Evolutionary conservation across 2,888 invertebrate genomes (phyloP).

Genomic region (Nymphalis urticae): DNA sequence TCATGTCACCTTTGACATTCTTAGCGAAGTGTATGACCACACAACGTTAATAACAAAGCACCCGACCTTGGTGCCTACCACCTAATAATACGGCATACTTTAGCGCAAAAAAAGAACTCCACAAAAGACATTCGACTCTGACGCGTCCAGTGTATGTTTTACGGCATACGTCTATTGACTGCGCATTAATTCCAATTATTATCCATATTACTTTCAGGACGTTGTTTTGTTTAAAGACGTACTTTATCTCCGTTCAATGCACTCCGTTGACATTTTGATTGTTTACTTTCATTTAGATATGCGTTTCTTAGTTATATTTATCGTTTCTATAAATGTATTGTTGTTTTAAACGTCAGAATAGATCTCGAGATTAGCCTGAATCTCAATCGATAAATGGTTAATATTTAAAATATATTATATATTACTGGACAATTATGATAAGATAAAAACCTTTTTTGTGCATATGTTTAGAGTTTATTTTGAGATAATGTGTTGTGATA

Average conservation of each 20-base stretch:
- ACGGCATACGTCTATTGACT: conserved; percentile 40
- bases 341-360: background rate
- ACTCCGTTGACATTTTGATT: conserved; percentile 25
- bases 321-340: conserved; percentile 14
- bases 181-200: conserved; percentile 43
- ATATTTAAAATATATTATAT: background rate
- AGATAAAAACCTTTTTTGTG: too few relatives aligned
- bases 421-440: background rate
- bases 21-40: conserved; percentile 23
- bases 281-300: conserved; percentile 14
- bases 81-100: conserved; percentile 16
- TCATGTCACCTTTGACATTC: conserved; percentile 73
- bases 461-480: too few relatives aligned
- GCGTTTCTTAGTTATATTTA: conserved; percentile 13
- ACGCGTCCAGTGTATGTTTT: conserved; percentile 22
- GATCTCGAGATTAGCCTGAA: conserved; percentile 15
- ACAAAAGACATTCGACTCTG: background rate
- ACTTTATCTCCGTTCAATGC: conserved; percentile 33
- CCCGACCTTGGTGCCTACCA: conserved; percentile 8
- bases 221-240: conserved; percentile 11
- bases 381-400: conserved; percentile 1
- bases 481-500: background rate
- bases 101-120: conserved; percentile 24
- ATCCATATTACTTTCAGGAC: conserved; percentile 33
- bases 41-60: conserved; percentile 28